Conservation (phyloP, 1,140 invertebrate genomes). For the Zaprionus capensis region DNA sequence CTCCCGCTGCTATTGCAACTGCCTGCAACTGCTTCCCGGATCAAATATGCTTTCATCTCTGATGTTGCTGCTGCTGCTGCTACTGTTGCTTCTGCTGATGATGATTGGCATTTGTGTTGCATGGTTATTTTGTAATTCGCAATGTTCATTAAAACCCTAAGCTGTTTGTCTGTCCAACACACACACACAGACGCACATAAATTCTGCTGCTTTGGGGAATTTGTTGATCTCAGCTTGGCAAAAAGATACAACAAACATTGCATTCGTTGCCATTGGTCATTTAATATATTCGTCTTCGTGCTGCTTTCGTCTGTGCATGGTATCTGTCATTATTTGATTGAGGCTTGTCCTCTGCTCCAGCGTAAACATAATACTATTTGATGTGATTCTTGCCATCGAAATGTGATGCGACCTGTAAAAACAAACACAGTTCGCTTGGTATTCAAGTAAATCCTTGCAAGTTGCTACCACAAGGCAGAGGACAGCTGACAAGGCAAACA, state of each 20-base stretch:
- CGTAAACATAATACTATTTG: constrained; percentile 66
- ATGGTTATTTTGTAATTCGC: constrained; percentile 22
- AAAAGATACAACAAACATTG: constrained; percentile 67
- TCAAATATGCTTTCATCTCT: constrained; percentile 21
- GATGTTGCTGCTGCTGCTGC: background rate
- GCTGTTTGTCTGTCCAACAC: constrained; percentile 69
- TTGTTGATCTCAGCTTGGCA: constrained; percentile 48
- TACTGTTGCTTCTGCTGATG: constrained; percentile 10
- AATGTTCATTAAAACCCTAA: constrained; percentile 80
- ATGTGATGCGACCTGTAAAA: constrained; percentile 56
- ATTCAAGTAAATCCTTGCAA: background rate
- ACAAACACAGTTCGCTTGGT: constrained; percentile 34
- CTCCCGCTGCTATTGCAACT: background rate
- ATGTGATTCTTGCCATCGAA: constrained; percentile 66
- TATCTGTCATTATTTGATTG: constrained; percentile 53
- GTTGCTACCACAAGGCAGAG: no score
- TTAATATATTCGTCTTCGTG: constrained; percentile 5
- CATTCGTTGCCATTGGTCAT: constrained; percentile 51
- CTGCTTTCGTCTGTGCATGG: constrained; percentile 1
- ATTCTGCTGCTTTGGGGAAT: constrained; percentile 32
- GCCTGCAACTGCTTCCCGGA: constrained; percentile 24
- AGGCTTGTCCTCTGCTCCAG: constrained; percentile 39
- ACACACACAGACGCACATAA: constrained; percentile 31
- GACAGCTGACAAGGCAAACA: background rate
- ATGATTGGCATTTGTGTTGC: constrained; percentile 10